Conservation (phyloP, 2,888 invertebrate genomes). For the Metalampra italica region DNA sequence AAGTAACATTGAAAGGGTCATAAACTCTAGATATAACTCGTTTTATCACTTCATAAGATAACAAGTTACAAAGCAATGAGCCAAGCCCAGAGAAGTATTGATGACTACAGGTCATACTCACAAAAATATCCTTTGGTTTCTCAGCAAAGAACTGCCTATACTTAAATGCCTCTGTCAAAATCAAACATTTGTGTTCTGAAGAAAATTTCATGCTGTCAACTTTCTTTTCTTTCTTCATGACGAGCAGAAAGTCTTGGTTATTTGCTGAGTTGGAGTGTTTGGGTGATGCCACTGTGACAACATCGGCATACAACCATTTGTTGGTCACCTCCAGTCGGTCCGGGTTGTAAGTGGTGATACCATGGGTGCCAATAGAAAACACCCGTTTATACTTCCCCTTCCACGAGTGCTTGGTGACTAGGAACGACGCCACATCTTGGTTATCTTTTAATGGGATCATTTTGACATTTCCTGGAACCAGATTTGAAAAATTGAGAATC, state of each 20-base stretch:
- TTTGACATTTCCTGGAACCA: constrained; percentile 75
- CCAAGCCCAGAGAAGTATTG: too few relatives aligned
- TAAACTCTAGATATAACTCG: too few relatives aligned
- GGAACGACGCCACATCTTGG: constrained; percentile 96
- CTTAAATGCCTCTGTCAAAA: constrained; percentile 94
- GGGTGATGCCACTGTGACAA: constrained; percentile 83
- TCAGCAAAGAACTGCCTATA: constrained; percentile 89
- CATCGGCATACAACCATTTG: constrained; percentile 92
- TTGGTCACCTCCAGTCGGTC: constrained; percentile 85
- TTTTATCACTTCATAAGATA: too few relatives aligned
- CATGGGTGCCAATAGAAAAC: constrained; percentile 96
- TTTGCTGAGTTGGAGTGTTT: constrained; percentile 75
- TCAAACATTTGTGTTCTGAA: constrained; percentile 94
- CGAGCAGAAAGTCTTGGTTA: constrained; percentile 86
- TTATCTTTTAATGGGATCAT: constrained; percentile 94
- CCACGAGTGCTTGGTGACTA: constrained; percentile 99
- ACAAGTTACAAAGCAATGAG: too few relatives aligned
- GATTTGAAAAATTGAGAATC: background rate
- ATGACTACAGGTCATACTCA: constrained; percentile 57
- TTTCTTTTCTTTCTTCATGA: constrained; percentile 94
- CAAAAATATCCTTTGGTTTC: constrained; percentile 87
- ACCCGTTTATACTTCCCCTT: constrained; percentile 99
- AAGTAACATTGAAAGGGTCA: too few relatives aligned
- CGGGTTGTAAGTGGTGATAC: constrained; percentile 97
- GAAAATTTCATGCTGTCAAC: constrained; percentile 97